Evolutionary conservation across 2,113 vertebrate species (phyloP).

Genomic region (Aleadryas rufinucha): DNA sequence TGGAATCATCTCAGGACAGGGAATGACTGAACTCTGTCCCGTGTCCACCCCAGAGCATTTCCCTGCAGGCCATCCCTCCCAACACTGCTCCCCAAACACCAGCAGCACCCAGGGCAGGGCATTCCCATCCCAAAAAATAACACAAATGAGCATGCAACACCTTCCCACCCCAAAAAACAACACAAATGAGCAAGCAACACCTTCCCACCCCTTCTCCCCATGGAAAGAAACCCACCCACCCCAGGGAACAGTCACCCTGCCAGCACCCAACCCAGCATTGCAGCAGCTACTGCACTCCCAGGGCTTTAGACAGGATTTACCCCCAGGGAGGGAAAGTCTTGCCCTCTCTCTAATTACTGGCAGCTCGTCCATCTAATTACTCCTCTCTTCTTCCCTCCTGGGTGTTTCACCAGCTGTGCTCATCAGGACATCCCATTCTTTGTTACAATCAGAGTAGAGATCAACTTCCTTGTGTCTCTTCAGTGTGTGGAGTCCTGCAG

Average conservation of each 20-base stretch:
- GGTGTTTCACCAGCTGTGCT: neutral
- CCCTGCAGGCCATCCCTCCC: neutral
- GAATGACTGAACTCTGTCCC: neutral
- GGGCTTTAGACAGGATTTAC: neutral
- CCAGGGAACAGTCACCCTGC: rapidly evolving
- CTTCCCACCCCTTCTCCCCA: too few relatives aligned
- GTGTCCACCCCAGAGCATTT: neutral
- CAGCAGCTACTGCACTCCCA: rapidly evolving
- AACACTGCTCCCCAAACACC: neutral
- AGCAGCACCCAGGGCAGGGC: neutral
- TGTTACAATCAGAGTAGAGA: neutral
- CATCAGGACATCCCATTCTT: neutral
- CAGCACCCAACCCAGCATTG: rapidly evolving
- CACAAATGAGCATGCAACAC: neutral
- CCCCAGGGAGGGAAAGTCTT: neutral
- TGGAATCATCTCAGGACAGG: neutral
- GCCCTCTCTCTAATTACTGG: neutral
- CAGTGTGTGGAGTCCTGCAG: neutral
- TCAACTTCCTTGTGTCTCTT: rapidly evolving
- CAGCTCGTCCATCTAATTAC: neutral
- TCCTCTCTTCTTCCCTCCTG: neutral
- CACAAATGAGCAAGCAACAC: neutral
- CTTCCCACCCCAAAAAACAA: rapidly evolving
- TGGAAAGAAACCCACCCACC: rapidly evolving
- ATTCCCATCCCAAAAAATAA: rapidly evolving